A percentile compares a stretch with the other conserved stretches of the same genome.
These are phyloP conservation scores for Pachycephus smyrnensis DNA, from an alignment of 2,888 invertebrate genomes.

Conservation along the genomic window DNA sequence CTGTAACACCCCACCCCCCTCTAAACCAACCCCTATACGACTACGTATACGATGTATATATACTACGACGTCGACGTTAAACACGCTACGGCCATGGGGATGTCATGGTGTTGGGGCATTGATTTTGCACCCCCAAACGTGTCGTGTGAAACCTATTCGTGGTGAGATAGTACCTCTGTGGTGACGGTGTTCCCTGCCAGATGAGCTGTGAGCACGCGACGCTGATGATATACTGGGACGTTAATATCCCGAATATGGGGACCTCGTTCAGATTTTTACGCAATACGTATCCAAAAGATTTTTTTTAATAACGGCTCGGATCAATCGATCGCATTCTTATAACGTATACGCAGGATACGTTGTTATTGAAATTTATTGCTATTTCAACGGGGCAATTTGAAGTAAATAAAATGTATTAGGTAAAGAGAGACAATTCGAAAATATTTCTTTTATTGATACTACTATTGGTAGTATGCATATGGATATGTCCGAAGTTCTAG, in stretches of 20 bases:
- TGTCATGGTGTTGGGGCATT: constrained; percentile 53
- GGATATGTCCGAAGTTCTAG: no score
- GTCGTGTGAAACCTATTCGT: constrained; percentile 58
- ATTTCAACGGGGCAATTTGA: no score
- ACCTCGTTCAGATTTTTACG: constrained; percentile 1
- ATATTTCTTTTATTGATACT: no score
- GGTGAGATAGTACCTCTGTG: constrained; percentile 56
- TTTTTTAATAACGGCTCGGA: no score
- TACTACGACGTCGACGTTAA: background rate
- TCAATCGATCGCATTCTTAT: no score
- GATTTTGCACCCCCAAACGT: constrained; percentile 58
- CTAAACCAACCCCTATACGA: no score
- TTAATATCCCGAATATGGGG: constrained; percentile 28
- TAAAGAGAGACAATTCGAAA: no score
- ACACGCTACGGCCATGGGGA: constrained; percentile 40
- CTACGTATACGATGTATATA: background rate
- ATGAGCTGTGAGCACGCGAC: constrained; percentile 63
- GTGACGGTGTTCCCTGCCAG: constrained; percentile 51
- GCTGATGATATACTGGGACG: constrained; percentile 47
- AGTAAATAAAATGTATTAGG: no score
- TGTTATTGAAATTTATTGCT: no score
- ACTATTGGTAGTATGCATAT: no score
- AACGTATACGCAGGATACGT: no score
- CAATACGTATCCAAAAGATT: background rate
- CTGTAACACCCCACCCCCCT: background rate